Conservation (phyloP, 2,797 vertebrate species). For the Eidolon dupreanum region DNA sequence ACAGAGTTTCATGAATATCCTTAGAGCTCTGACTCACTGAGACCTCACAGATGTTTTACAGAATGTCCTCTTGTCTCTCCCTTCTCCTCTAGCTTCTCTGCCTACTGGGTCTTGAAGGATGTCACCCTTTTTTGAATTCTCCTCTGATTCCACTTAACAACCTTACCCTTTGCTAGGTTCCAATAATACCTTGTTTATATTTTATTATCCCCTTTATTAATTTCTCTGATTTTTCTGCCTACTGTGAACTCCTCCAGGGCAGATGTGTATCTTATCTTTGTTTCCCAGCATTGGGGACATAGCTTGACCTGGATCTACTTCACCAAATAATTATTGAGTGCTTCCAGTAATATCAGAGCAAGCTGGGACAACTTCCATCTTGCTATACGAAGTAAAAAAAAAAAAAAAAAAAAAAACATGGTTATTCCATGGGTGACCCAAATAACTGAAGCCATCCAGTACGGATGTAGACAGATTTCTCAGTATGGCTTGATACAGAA, state of each 20-base stretch:
- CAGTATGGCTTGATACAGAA: not conserved
- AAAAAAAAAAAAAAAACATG: not conserved
- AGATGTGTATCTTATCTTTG: slow-evolving; percentile 16
- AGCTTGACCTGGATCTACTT: slow-evolving; percentile 57
- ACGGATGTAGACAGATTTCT: not conserved
- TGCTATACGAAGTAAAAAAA: not conserved
- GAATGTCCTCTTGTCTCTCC: not conserved
- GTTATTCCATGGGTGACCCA: not conserved
- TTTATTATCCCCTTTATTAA: not conserved
- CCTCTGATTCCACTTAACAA: not conserved
- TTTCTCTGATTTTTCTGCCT: slow-evolving; percentile 26
- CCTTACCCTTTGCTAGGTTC: not conserved
- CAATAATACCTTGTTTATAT: not conserved
- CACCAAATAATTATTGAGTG: not conserved
- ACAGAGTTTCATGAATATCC: not conserved
- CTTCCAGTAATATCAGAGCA: slow-evolving; percentile 14
- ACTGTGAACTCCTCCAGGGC: not conserved
- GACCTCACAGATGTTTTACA: not conserved
- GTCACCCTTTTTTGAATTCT: not conserved
- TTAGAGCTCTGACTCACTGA: not conserved
- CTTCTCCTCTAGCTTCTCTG: not conserved
- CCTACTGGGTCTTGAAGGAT: not conserved
- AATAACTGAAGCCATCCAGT: not conserved
- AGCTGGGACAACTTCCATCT: not conserved
- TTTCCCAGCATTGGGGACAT: not conserved